Evolutionary conservation across 1,140 invertebrate genomes (phyloP).

Genomic region (Cherax quadricarinatus): DNA sequence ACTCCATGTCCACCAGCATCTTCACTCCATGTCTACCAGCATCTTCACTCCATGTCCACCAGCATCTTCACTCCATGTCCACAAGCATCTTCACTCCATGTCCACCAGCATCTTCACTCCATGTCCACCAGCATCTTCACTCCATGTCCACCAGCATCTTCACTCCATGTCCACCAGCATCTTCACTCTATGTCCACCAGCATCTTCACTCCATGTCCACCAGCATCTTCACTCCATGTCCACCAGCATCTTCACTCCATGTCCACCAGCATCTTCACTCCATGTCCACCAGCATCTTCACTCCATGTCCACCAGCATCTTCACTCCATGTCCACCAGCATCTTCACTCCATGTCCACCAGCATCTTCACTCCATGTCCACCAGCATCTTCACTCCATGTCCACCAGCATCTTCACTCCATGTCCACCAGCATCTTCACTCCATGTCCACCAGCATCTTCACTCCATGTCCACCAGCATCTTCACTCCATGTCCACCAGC

Average conservation of each 20-base stretch:
- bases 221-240: background rate
- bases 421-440: background rate
- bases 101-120: too few relatives aligned
- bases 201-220: background rate
- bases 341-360: background rate
- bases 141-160: background rate
- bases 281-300: background rate
- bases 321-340: background rate
- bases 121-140: background rate
- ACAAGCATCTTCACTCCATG: background rate
- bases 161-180: background rate
- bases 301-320: background rate
- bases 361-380: background rate
- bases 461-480: background rate
- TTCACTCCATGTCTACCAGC: background rate
- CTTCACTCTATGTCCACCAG: background rate
- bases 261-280: background rate
- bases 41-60: background rate
- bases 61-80: background rate
- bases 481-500: background rate
- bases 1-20: background rate
- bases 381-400: background rate
- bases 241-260: background rate
- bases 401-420: background rate
- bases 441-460: background rate